These are phyloP conservation scores for Creontiades dilutus DNA, from an alignment of 2,888 invertebrate genomes.

Conservation along the genomic window DNA sequence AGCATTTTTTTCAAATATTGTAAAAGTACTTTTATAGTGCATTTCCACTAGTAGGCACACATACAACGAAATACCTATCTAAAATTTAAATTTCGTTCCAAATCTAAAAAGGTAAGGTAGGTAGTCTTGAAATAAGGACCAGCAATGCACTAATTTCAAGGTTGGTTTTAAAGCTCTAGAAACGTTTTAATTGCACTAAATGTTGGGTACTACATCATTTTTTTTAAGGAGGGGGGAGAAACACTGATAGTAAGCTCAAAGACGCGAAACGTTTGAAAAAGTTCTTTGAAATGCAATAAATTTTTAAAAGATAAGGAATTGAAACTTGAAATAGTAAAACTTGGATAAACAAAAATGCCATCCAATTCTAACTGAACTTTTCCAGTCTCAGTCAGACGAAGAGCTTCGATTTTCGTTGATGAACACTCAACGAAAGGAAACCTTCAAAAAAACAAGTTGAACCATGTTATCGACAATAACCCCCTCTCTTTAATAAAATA, in stretches of 20 bases:
- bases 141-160: constrained; percentile 44
- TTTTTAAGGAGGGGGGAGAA: constrained; percentile 8
- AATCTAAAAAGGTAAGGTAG: constrained; percentile 11
- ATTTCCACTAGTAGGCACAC: constrained; percentile 58
- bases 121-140: background rate
- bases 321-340: background rate
- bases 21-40: constrained; percentile 32
- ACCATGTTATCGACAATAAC: background rate
- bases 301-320: background rate
- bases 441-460: background rate
- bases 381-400: background rate
- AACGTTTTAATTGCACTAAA: constrained; percentile 41
- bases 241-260: constrained; percentile 39
- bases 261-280: constrained; percentile 1
- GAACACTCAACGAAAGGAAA: constrained; percentile 37
- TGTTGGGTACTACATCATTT: constrained; percentile 29
- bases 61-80: constrained; percentile 42
- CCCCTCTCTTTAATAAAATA: background rate
- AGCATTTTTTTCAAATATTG: constrained; percentile 6
- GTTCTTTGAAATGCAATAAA: background rate
- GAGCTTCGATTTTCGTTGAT: constrained; percentile 37
- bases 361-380: background rate
- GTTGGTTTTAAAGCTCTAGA: constrained; percentile 43
- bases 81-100: constrained; percentile 32
- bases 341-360: background rate